phyloP scores from a whole-genome alignment of 92 coral and sea anemone genomes.

The Micromussa lordhowensis region DNA sequence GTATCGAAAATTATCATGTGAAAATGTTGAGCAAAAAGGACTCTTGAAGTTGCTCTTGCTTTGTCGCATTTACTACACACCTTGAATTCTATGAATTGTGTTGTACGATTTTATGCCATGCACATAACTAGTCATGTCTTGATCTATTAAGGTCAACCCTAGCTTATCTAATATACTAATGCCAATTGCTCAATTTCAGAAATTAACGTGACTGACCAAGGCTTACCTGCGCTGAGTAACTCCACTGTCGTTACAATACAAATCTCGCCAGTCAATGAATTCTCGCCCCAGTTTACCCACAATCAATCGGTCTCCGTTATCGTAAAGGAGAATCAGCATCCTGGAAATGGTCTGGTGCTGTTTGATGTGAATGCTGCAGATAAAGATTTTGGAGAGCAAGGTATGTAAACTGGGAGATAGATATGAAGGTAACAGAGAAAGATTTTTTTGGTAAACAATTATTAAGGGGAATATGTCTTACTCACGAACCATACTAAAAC shows the following conservation, averaged over 20 bases:
- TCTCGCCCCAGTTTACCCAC: conserved; percentile 74
- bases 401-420: conserved; percentile 30
- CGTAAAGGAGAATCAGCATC: conserved; percentile 55
- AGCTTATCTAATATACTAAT: not conserved
- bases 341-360: conserved; percentile 59
- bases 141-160: not conserved
- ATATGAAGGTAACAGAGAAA: not conserved
- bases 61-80: not conserved
- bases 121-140: not conserved
- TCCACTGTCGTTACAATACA: conserved; percentile 58
- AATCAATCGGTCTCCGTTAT: conserved; percentile 32
- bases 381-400: conserved; percentile 76
- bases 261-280: conserved; percentile 79
- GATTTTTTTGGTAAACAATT: not conserved
- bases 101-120: not conserved
- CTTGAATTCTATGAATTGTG: not conserved
- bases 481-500: too few species aligned
- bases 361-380: conserved; percentile 79
- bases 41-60: not conserved
- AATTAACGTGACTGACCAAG: conserved; percentile 76
- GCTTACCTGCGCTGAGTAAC: conserved; percentile 65
- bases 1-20: not conserved
- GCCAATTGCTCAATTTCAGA: conserved; percentile 23
- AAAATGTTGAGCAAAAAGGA: not conserved
- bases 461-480: too few species aligned